Evolutionary conservation across 2,888 invertebrate species (phyloP).

Genomic region (Hydropsyche betteni): DNA sequence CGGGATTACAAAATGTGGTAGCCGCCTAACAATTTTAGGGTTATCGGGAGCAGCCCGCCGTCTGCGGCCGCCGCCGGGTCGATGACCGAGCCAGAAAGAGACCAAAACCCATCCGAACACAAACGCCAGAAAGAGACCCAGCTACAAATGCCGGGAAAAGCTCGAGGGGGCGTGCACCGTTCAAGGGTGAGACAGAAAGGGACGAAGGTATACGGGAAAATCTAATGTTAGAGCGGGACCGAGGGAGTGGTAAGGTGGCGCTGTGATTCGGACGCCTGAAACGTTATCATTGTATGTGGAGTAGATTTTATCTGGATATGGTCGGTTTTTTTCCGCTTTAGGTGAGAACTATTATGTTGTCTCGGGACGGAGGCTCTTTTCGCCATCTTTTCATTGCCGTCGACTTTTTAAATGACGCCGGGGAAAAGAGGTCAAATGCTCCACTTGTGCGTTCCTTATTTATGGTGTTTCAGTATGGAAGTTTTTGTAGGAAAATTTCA

Average conservation of each 20-base stretch:
- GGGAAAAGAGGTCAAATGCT: no score
- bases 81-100: conserved; percentile 28
- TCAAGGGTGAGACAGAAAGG: conserved; percentile 1
- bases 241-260: not conserved
- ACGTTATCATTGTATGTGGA: not conserved
- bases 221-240: conserved; percentile 23
- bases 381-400: no score
- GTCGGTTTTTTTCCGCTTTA: no score
- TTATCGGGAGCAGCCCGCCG: conserved; percentile 20
- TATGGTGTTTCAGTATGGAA: no score
- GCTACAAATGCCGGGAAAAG: not conserved
- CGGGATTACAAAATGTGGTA: not conserved
- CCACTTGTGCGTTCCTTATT: no score
- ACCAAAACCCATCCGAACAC: not conserved
- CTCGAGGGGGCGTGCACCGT: not conserved
- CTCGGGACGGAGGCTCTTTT: no score
- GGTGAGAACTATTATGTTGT: no score
- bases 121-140: not conserved
- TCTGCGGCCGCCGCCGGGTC: conserved; percentile 34
- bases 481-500: no score
- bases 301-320: no score
- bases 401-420: no score
- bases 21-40: conserved; percentile 20
- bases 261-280: conserved; percentile 9
- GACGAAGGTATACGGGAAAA: not conserved